Evolutionary conservation across 2,888 invertebrate species (phyloP), one percentile per base, ranked within the genome.

Genomic region (Drosophila affinis): DNA sequence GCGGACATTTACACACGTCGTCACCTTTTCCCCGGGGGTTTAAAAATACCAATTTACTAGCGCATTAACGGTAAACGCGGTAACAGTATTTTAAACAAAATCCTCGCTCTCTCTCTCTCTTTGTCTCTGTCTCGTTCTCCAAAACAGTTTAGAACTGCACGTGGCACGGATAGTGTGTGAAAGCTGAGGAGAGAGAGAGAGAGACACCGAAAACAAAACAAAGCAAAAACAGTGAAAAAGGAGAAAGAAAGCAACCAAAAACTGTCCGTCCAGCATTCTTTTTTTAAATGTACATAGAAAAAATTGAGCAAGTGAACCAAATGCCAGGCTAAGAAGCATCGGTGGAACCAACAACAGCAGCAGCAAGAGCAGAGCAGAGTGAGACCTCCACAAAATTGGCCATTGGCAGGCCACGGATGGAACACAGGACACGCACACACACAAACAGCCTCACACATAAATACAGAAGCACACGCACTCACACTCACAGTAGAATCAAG

Each of bases 261-360:
- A 75, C 76, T 54, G 84, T 82, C 82, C 88, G 86, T 87, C 84
- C 86, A 86, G 77, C 73, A 72, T 61, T 58, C 58, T 62, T 71
- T 61, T 72, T 62, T 39, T 44, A 59, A 46, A 56, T 59, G 72
- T 57, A 60, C 47, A 58, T 54, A 48, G 51, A 34, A 74, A 59
- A 71, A 68, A 76, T 69, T 53, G 57, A 81, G 68, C 7, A 39
- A 81, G 77, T 71, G 65, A 84, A 71, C 73, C 62, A 63, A 80
- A 60, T 46, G 39, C n/a, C 39, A 39, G 39, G 39, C 39, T 39
- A 39, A 39, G 24, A 47, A 83, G 48, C 51, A 61, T 24, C 34
- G 57, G 34, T 57, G 21, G 46, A 62, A 32, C 17, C 34, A 24
- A 24, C 45, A 61, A 34, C 57, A 64, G 61, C 59, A 63, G 39